Percentiles rank a stretch among this genome's conserved stretches.
Evolutionary conservation across 1,140 invertebrate species (phyloP).

Genomic region (Hypsibius dujardini): DNA sequence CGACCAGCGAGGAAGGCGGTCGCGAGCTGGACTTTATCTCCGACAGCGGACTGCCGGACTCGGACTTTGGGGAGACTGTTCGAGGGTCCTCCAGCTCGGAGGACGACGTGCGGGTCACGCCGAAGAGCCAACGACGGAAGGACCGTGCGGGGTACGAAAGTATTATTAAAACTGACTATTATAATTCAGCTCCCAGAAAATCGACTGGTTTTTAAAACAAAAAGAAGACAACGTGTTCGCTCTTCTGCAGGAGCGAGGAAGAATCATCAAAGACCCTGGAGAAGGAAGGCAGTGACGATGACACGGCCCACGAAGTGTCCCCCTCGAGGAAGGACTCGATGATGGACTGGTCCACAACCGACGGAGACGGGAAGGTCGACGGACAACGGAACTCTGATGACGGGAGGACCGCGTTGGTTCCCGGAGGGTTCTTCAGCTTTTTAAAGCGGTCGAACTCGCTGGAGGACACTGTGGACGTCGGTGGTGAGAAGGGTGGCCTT

Average conservation of each 20-base stretch:
- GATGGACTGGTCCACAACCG: neutral
- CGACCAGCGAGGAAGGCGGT: neutral
- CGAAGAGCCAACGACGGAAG: too few species aligned
- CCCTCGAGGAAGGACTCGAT: neutral
- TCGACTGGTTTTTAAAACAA: neutral
- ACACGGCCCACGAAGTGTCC: slow-evolving; percentile 11
- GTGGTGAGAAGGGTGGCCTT: neutral
- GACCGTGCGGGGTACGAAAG: too few species aligned
- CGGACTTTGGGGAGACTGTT: slow-evolving; percentile 13
- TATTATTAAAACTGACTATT: too few species aligned
- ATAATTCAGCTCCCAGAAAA: neutral
- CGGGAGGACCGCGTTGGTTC: neutral
- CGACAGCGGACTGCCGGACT: slow-evolving; percentile 6
- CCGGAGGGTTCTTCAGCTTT: neutral
- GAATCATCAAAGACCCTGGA: neutral
- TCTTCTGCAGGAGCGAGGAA: neutral
- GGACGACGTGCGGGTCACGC: neutral
- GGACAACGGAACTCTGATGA: neutral
- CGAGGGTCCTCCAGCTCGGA: neutral
- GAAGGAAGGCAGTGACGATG: neutral
- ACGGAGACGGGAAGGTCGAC: neutral
- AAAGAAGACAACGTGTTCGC: neutral
- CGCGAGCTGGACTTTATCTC: slow-evolving; percentile 16
- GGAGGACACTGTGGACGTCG: neutral
- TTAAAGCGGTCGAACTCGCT: slow-evolving; percentile 4